Percentiles rank a stretch among this genome's conserved stretches.
These are phyloP conservation scores for Dipodomys spectabilis DNA, from an alignment of 2,113 vertebrate species.

Conservation along the genomic window DNA sequence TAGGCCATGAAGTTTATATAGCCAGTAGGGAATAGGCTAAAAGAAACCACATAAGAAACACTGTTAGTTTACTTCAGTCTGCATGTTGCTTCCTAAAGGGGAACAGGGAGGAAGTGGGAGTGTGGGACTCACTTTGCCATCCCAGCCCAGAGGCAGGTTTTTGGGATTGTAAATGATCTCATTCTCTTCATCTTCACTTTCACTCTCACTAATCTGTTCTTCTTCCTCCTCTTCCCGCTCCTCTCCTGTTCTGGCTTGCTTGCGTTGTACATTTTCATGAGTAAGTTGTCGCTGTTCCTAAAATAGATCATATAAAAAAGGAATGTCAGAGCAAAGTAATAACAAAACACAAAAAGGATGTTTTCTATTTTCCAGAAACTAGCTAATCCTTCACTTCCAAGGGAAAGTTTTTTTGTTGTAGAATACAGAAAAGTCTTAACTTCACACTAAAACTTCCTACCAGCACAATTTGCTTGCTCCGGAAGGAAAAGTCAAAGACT, in stretches of 20 bases:
- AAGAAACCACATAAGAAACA: slow-evolving; percentile 26
- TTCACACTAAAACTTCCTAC: not conserved
- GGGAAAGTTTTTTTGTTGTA: not conserved
- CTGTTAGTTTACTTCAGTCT: not conserved
- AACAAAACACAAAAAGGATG: not conserved
- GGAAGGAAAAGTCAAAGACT: not conserved
- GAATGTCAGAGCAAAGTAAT: not conserved
- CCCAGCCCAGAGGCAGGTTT: slow-evolving; percentile 98
- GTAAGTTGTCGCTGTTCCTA: slow-evolving; percentile 98
- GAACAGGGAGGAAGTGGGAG: not conserved
- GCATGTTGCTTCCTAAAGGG: fast-evolving
- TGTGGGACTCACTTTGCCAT: slow-evolving; percentile 92
- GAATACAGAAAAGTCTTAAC: not conserved
- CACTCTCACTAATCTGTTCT: slow-evolving; percentile 98
- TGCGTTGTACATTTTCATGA: slow-evolving; percentile 97
- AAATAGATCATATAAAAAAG: not conserved
- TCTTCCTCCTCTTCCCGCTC: slow-evolving; percentile 98
- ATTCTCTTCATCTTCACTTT: slow-evolving; percentile 98
- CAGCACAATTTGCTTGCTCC: not conserved
- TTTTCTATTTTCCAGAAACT: not conserved
- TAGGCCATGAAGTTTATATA: slow-evolving; percentile 96
- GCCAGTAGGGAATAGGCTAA: slow-evolving; percentile 98
- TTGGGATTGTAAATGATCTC: slow-evolving; percentile 99
- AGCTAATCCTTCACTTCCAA: not conserved
- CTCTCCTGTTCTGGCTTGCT: slow-evolving; percentile 97